phyloP scores from a whole-genome alignment of 2,113 vertebrate genomes.

The Pangasianodon gigas region DNA sequence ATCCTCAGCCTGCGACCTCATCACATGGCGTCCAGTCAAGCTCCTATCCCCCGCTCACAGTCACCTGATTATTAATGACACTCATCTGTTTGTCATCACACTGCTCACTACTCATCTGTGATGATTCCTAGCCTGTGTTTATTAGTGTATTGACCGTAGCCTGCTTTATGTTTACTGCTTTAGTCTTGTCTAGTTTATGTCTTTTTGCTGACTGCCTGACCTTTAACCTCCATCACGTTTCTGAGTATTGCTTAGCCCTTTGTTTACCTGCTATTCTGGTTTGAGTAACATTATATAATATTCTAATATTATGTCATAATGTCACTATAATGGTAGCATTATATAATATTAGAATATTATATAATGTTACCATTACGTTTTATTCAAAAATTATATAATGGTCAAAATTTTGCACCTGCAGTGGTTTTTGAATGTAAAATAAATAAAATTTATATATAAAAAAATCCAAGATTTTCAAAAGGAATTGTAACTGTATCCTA shows the following conservation, averaged over 20 bases:
- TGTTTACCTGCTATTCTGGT: background rate
- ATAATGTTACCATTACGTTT: background rate
- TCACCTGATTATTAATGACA: constrained; percentile 3
- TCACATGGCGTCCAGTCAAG: background rate
- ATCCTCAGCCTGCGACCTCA: background rate
- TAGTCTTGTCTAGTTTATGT: background rate
- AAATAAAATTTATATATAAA: background rate
- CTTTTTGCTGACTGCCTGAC: background rate
- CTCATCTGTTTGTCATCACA: constrained; percentile 10
- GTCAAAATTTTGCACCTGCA: background rate
- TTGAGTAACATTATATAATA: background rate
- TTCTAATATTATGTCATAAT: background rate
- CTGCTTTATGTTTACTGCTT: background rate
- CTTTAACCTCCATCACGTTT: background rate
- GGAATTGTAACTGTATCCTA: background rate
- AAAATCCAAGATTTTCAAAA: background rate
- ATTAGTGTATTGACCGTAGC: background rate
- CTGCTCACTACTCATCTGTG: background rate
- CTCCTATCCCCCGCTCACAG: background rate
- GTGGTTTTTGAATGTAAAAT: background rate
- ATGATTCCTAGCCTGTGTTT: background rate
- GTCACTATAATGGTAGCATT: too few species aligned
- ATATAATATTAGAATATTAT: background rate
- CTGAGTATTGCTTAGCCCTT: background rate
- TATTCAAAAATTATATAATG: background rate